Base-by-base conservation (phyloP, 1,140 invertebrate genomes). In the Tetramorium parvispinum region DNA sequence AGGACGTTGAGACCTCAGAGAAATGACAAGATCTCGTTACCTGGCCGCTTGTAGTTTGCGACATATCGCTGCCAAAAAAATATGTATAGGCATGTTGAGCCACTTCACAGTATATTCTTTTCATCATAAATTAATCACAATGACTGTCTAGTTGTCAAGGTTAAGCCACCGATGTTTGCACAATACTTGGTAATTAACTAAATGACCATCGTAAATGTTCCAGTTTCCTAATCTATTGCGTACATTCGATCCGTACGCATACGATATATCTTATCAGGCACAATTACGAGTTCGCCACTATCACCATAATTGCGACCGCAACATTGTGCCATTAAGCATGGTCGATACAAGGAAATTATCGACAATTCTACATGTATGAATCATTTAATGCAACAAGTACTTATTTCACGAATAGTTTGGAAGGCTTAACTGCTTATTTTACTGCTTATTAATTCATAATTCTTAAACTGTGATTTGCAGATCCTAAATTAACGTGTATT, bases 181-280 rank as follows among this genome's bases (percentile, higher is more conserved):
- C 71, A 88, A 86, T 65, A 76, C 46, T 32, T 21, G 55, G 79
- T 76, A 85, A 87, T 90, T 85, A 87, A 59, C 73, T 40, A 61
- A 85, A 85, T 87, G 53, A 57, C 24, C 32, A 85, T 43, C 40
- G 61, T 77, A 83, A 91, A 89, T 46, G 89, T 83, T 85, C 85
- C 37, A 91, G 65, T 91, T 91, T 90, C 63, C 76, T 91, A 90
- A 91, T 91, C 87, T 91, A 61, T 24, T 40, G 37, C 21, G 16
- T 68, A 24, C 37, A 73, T 55, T 65, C 76, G 43, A 65, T 61
- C 24, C 43, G 21, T 27, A 66, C 63, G 70, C 18, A 5, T 27
- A 49, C 21, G 0, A n/a, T 49, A 3, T 75, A 75, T 85, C 78
- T 89, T 32, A 73, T 77, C 89, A 40, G 55, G n/a, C 13, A 61